phyloP scores from a whole-genome alignment of 2,888 invertebrate species.

The Scrobipalpa costella region DNA sequence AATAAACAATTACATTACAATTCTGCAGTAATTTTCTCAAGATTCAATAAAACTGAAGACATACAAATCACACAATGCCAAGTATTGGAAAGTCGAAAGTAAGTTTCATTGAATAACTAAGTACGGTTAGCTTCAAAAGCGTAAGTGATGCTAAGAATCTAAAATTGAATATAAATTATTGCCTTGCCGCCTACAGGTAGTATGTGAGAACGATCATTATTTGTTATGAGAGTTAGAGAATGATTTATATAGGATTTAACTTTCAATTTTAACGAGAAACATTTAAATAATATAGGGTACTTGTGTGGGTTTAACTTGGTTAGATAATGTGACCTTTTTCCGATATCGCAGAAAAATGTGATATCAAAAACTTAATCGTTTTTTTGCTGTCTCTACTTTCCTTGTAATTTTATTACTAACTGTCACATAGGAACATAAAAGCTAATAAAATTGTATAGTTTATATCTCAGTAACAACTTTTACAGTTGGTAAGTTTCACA shows the following conservation, averaged over 20 bases:
- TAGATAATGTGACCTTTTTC: too few relatives aligned
- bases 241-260: too few relatives aligned
- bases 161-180: conserved; percentile 1
- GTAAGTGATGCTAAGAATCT: background rate
- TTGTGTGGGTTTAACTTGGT: too few relatives aligned
- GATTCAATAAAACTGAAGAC: conserved; percentile 10
- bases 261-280: too few relatives aligned
- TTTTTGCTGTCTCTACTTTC: background rate
- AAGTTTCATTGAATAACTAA: background rate
- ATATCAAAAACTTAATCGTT: background rate
- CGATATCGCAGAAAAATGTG: too few relatives aligned
- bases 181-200: background rate
- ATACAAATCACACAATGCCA: conserved; percentile 4
- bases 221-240: too few relatives aligned
- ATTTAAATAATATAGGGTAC: too few relatives aligned
- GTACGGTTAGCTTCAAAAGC: background rate
- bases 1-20: background rate
- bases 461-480: conserved; percentile 12
- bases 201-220: too few relatives aligned
- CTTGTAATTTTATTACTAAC: background rate
- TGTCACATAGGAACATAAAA: background rate
- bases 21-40: background rate
- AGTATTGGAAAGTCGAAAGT: conserved; percentile 19
- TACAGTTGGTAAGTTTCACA: conserved; percentile 7
- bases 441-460: conserved; percentile 8